Base-by-base conservation (phyloP, 2,797 vertebrate genomes). In the Sebastes hubbsi region DNA sequence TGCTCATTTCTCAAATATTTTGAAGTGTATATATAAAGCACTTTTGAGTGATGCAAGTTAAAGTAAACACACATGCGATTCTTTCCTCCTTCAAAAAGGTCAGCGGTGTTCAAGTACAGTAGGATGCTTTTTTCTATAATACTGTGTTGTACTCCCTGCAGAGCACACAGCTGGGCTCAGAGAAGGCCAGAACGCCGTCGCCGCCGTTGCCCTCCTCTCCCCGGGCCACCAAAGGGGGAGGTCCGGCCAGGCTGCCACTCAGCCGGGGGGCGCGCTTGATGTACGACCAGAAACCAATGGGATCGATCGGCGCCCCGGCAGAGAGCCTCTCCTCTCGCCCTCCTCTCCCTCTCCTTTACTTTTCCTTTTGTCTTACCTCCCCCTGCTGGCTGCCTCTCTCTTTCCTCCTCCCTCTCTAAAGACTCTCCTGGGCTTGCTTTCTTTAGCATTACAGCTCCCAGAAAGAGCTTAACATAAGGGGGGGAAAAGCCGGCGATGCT, bases 351-450 rank as follows among this genome's bases (percentile, higher is more conserved):
- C 89, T 75, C 78, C 24, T 77, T 88, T 55, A 91, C 89, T 90
- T 94, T 95, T 94, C 90, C 94, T 91, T 95, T 95, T 94, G 92
- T 93, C 94, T 85, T 95, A 95, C 94, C 94, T 95, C 95, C 95
- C 95, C 95, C 95, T 96, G 94, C 95, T 95, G 95, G 95, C 88
- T 86, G 92, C 89, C 90, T 82, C 86, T 83, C 84, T 83, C 54
- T 67, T 67, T 61, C 22, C 18, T 60, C 27, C 16, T 70, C 68
- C 66, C 65, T 80, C 80, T 61, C 78, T 24, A 8, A 76, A 67
- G 64, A 42, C 75, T 80, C 80, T 72, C 74, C 4, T 71, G 58
- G 72, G 62, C 18, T 83, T 29, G 36, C 87, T 83, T 72, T 18
- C 46, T 49, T 49, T 49, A 60, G 24, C 63, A 24, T 52, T 34